Evolutionary conservation across 2,888 invertebrate species (phyloP), one percentile per base, ranked within the genome.

Genomic region (Zygothrica quintamaculata): DNA sequence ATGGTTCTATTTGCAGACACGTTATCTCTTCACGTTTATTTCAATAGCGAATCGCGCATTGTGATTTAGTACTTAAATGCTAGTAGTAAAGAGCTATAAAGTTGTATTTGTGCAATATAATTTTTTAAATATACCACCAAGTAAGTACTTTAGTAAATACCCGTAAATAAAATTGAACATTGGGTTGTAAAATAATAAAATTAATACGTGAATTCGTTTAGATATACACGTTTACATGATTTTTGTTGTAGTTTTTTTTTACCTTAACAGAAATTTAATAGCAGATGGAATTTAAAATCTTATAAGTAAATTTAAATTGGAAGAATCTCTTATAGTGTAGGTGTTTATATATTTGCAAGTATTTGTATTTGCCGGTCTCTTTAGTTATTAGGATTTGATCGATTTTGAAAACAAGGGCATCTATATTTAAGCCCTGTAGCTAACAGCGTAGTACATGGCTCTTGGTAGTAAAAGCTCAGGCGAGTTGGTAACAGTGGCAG

Each of bases 401-500:
- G 18, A 22, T 3, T 22, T 22, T 22, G 2, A 5, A 5, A 22
- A 22, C 5, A 22, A 5, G 5, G 29, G 9, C 29, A 7, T 8
- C 9, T 8, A 29, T 8, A 7, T 29, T n/a, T 29, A 1, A 29
- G n/a, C n/a, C 29, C 9, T 29, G 29, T 7, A 29, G 29, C 1
- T 29, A 29, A 29, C n/a, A 29, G 7, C 29, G 9, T 29, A 26
- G 8, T 22, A 26, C n/a, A 13, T 12, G 7, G 8, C 22, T 26
- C 29, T 1, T 43, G 5, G 9, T 1, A 29, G 4, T 29, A n/a
- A 29, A 29, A 16, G 25, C 25, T 12, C 16, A 25, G 15, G 15
- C 59, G 59, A 52, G 65, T 16, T 66, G 52, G 65, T 39, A 59
- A 65, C 66, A 52, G 48, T 44, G 1, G 13, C 13, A 37, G 36